Evolutionary conservation across 2,888 invertebrate genomes (phyloP).

Genomic region (Hypena proboscidalis): DNA sequence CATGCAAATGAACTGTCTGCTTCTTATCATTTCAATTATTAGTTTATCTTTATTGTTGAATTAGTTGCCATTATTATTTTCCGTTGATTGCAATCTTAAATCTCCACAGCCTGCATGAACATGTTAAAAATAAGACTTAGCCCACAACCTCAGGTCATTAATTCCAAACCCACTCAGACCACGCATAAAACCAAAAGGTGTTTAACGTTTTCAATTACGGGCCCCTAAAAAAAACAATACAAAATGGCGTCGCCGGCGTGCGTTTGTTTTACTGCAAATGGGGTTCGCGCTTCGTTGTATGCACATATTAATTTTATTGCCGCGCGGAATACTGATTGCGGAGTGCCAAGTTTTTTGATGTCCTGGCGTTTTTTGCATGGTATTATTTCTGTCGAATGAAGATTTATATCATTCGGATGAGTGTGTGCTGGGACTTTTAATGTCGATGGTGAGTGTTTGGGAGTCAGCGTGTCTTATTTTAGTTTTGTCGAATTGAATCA

Average conservation of each 20-base stretch:
- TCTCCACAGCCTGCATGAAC: too few species aligned
- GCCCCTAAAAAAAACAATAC: constrained; percentile 59
- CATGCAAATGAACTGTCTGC: too few species aligned
- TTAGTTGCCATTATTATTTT: too few species aligned
- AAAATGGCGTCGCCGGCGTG: constrained; percentile 55
- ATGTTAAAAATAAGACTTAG: too few species aligned
- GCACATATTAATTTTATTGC: constrained; percentile 66
- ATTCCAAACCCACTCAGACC: not conserved
- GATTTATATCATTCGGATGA: constrained; percentile 32
- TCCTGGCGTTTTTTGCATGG: constrained; percentile 34
- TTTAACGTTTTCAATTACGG: constrained; percentile 41
- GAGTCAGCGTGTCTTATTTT: too few species aligned
- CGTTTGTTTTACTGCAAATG: constrained; percentile 65
- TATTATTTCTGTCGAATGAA: constrained; percentile 23
- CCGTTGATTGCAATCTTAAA: too few species aligned
- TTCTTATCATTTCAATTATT: too few species aligned
- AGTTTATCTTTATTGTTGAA: too few species aligned
- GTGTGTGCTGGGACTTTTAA: constrained; percentile 1
- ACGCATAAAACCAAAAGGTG: constrained; percentile 3
- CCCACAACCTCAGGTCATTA: too few species aligned
- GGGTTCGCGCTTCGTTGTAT: constrained; percentile 58
- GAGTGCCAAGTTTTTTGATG: constrained; percentile 44
- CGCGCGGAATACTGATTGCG: constrained; percentile 45
- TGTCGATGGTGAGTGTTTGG: constrained; percentile 1
- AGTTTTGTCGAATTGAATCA: too few species aligned